A percentile compares a stretch with the other conserved stretches of the same genome.
Conservation (phyloP, 1,140 invertebrate genomes). For the Trachymyrmex cornetzi region DNA sequence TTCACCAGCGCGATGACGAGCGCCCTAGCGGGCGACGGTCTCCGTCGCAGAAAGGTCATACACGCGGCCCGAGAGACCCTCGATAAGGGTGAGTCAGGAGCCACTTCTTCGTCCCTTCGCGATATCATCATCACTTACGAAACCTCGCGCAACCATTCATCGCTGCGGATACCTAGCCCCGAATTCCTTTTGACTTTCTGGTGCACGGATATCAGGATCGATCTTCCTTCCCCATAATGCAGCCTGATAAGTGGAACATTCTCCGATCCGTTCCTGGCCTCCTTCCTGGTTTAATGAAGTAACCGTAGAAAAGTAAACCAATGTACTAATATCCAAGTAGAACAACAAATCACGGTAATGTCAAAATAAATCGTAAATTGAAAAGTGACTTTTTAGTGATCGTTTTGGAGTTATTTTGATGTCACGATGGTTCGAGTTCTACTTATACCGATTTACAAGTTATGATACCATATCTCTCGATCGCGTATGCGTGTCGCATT, state of each 20-base stretch:
- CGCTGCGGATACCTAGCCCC: neutral
- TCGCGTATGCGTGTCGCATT: neutral
- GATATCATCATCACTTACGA: constrained; percentile 52
- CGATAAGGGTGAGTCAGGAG: constrained; percentile 87
- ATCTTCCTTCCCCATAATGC: constrained; percentile 48
- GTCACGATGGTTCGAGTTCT: neutral
- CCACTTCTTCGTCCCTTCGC: neutral
- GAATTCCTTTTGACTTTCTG: neutral
- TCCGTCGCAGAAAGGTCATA: constrained; percentile 88
- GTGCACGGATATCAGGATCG: constrained; percentile 53
- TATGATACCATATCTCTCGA: neutral
- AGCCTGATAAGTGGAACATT: constrained; percentile 43
- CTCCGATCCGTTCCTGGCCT: constrained; percentile 34
- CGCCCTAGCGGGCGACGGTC: constrained; percentile 79
- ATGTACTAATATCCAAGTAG: neutral
- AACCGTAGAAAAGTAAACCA: neutral
- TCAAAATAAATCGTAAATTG: no score
- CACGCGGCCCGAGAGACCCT: constrained; percentile 89
- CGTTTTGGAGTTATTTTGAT: no score
- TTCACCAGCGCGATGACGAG: constrained; percentile 68
- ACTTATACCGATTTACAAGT: neutral
- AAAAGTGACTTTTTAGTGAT: no score
- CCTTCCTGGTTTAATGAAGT: neutral
- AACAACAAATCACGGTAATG: no score
- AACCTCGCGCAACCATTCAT: constrained; percentile 61